Evolutionary conservation across 2,113 vertebrate genomes (phyloP).

Genomic region (Heloderma charlesbogerti): DNA sequence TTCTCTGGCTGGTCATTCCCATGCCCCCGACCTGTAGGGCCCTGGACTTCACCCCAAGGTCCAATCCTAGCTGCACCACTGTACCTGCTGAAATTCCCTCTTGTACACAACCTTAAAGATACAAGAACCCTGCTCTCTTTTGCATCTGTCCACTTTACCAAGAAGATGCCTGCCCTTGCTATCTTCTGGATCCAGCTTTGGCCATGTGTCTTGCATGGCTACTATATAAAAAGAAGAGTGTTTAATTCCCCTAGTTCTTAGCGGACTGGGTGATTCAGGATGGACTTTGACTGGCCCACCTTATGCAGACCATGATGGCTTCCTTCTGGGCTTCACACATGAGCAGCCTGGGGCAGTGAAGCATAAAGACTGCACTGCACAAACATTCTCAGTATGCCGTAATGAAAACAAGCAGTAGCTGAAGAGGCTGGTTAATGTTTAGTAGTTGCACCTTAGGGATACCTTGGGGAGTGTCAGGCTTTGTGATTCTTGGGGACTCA

Average conservation of each 20-base stretch:
- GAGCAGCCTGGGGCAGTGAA: background rate
- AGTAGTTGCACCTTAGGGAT: constrained; percentile 28
- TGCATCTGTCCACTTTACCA: too few species aligned
- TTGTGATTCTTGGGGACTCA: constrained; percentile 34
- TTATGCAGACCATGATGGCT: background rate
- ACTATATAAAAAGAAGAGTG: background rate
- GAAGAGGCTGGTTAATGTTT: constrained; percentile 43
- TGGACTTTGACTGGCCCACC: background rate
- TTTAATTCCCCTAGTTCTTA: background rate
- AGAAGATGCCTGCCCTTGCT: background rate
- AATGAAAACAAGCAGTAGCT: constrained; percentile 30
- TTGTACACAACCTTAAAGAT: too few species aligned
- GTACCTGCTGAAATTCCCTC: too few species aligned
- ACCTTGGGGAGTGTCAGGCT: constrained; percentile 35
- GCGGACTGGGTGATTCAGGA: background rate
- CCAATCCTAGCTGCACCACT: too few species aligned
- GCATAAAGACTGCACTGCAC: background rate
- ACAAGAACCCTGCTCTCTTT: too few species aligned
- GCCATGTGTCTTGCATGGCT: background rate
- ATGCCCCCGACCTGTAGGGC: too few species aligned
- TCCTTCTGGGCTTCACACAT: background rate
- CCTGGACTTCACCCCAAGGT: too few species aligned
- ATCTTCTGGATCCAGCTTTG: background rate
- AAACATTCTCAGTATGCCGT: background rate
- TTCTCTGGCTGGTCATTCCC: too few species aligned